Base-by-base conservation (phyloP, 2,888 invertebrate genomes). In the Polylopha cassiicola region DNA sequence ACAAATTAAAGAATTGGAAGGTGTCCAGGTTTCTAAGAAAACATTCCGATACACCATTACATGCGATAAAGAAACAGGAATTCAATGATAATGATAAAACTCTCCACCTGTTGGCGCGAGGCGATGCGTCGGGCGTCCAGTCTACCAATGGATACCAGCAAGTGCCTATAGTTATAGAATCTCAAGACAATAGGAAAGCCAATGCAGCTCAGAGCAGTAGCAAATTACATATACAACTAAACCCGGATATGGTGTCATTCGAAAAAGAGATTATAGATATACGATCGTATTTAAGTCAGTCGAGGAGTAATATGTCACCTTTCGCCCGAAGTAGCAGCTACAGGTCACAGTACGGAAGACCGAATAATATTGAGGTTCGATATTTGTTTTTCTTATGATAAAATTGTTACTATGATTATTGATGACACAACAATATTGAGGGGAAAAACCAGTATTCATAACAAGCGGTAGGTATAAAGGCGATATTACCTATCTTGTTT, bases 261-360 rank as follows among this genome's bases (percentile, higher is more conserved):
- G 89, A 89, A 46, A 81, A 73, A 46, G 91, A 92, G 58, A 87
- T 89, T 14, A 90, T 92, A 43, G 92, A 92, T 56, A 89, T 92
- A 23, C 87, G 91, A 50, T 91, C 91, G 6, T 92, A 92, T 56
- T 87, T 92, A 47, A 91, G 91, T 53, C 92, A 92, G 61, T 92
- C 92, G 2, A 77, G 92, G 46, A 91, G 91, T 63, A 92, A 92
- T 58, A 90, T 92, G 65, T 88, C 90, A 6, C 89, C 90, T 2
- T 92, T 92, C 52, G 89, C 90, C 2, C 82, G 92, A 53, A 89
- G 90, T 37, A 90, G 91, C 58, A 91, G 91, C 69, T 91, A 91
- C 64, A 82, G 91, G 38, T 91, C 91, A 4, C 91, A 91, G 55
- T 90, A 90, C 52, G 89, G 90, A 10, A 77, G 89, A 60, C 86